Percentiles rank a stretch among this genome's conserved stretches.
Evolutionary conservation across 2,888 invertebrate species (phyloP).

Genomic region (Andrena trimmerana): DNA sequence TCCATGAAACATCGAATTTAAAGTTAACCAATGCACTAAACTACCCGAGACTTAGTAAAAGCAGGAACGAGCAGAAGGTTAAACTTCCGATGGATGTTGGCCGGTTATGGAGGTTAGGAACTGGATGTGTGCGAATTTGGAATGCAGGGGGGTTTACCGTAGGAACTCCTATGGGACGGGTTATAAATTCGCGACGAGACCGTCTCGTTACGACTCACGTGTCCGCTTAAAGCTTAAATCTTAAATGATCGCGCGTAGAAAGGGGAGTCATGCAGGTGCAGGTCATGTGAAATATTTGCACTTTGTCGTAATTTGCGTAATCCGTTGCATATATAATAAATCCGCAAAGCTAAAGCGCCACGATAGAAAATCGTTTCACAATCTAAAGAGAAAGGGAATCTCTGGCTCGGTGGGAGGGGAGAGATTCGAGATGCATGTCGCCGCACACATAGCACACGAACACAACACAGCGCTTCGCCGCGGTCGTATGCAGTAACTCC

Average conservation of each 20-base stretch:
- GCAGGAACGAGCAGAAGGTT: not conserved
- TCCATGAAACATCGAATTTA: too few species aligned
- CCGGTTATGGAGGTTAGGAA: not conserved
- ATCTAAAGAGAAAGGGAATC: constrained; percentile 83
- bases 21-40: too few species aligned
- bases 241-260: constrained; percentile 73
- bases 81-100: not conserved
- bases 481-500: not conserved
- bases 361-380: constrained; percentile 81
- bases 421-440: constrained; percentile 63
- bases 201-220: constrained; percentile 65
- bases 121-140: not conserved
- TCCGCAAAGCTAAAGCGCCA: constrained; percentile 74
- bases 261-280: constrained; percentile 78
- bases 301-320: constrained; percentile 83
- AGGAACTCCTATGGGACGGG: not conserved
- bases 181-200: constrained; percentile 19
- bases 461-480: not conserved
- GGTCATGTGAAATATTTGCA: constrained; percentile 84
- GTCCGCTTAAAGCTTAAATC: constrained; percentile 38
- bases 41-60: not conserved
- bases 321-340: constrained; percentile 82
- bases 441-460: constrained; percentile 24
- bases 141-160: not conserved
- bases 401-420: constrained; percentile 69